Base-by-base conservation (phyloP, 2,113 vertebrate genomes). In the Ploceus nigricollis region DNA sequence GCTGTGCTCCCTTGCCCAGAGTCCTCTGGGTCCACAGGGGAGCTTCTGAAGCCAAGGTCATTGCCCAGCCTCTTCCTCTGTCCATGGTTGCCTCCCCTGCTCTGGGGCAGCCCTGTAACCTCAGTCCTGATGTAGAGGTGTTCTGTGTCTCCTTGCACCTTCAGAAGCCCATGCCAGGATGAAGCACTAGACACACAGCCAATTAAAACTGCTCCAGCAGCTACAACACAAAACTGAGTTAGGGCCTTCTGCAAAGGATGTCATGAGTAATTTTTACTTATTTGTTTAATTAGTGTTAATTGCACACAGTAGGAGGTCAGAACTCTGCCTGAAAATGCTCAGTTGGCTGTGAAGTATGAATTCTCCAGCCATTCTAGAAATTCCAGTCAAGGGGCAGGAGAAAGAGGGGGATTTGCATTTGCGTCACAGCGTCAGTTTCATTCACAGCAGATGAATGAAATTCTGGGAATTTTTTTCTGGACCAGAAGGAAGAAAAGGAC, bases 271-370 rank as follows among this genome's bases (percentile, higher is more conserved):
- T 81, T 80, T 79, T 80, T 85, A 95, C 69, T 97, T 77, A 77
- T 86, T 86, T 86, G 66, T 53, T 93, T 90, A 95, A 97, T 96
- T 83, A 92, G 51, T 87, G 76, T 89, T 95, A 97, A 93, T 89
- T 96, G 90, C 82, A 45, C 61, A 54, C 51, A 83, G 76, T 21
- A 86, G 72, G 88, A 90, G 68, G 69, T 61, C 71, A 90, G 90
- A 86, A 73, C 51, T 73, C 88, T 60, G 85, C 64, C 47, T 60
- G 28, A 20, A 81, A 91, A 80, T 71, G 68, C 71, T 87, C 64
- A 51, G 28, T 71, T 6, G 13, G 68, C 68, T 60, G 45, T 27
- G 47, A 90, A 73, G 20, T 2, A 1, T 0, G 0, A 69, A 11
- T 48, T 77, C 53, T 82, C 15, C 14, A 10, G 37, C 57, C 8